phyloP scores from a whole-genome alignment of 2,797 vertebrate genomes.

The Helarctos malayanus region DNA sequence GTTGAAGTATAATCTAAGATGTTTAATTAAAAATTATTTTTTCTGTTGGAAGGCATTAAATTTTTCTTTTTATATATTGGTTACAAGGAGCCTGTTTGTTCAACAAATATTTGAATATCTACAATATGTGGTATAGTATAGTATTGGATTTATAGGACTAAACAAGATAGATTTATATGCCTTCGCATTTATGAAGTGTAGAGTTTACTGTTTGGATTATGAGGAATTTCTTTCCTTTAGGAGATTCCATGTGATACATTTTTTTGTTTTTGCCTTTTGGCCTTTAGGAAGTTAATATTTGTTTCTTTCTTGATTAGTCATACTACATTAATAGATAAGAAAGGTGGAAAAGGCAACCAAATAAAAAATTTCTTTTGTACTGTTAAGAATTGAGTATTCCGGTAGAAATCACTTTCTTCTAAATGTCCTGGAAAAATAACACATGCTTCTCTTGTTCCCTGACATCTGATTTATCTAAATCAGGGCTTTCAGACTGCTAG shows the following conservation, averaged over 20 bases:
- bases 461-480: neutral
- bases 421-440: slow-evolving; percentile 37
- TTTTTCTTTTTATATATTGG: slow-evolving; percentile 13
- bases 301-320: neutral
- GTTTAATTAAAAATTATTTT: slow-evolving; percentile 1
- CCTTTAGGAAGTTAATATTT: slow-evolving; percentile 32
- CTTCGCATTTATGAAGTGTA: slow-evolving; percentile 26
- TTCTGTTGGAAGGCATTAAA: neutral
- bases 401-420: neutral
- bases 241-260: neutral
- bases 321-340: neutral
- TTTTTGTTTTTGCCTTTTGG: slow-evolving; percentile 54
- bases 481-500: neutral
- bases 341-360: slow-evolving; percentile 14
- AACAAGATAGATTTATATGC: neutral
- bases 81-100: neutral
- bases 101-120: slow-evolving; percentile 36
- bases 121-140: neutral
- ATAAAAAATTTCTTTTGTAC: slow-evolving; percentile 10
- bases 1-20: slow-evolving; percentile 54
- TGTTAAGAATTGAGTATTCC: slow-evolving; percentile 15
- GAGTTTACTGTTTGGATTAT: slow-evolving; percentile 19
- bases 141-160: neutral
- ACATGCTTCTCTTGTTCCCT: neutral
- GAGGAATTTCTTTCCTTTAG: slow-evolving; percentile 13